These are phyloP conservation scores for Calyptommatus sinebrachiatus DNA, from an alignment of 2,113 vertebrate species.

Conservation along the genomic window DNA sequence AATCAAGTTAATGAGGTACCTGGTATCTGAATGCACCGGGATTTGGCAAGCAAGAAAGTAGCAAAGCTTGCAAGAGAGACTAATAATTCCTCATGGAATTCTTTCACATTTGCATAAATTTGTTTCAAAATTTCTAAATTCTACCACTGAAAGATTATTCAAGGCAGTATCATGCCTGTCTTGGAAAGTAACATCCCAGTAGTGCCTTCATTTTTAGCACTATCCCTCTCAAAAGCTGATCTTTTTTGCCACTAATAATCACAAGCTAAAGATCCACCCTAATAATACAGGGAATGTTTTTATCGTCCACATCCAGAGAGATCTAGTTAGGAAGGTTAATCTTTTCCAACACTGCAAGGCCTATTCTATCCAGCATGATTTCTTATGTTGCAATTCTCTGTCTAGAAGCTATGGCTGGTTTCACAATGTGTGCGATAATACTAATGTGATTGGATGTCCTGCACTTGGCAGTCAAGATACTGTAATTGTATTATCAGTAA, in stretches of 20 bases:
- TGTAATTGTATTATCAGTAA: constrained; percentile 20
- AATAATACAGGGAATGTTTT: constrained; percentile 4
- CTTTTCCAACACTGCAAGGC: constrained; percentile 12
- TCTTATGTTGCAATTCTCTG: background rate
- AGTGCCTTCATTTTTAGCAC: constrained; percentile 28
- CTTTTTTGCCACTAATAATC: constrained; percentile 24
- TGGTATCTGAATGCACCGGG: too few species aligned
- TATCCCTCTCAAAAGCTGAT: constrained; percentile 24
- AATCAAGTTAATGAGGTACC: too few species aligned
- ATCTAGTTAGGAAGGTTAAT: constrained; percentile 10
- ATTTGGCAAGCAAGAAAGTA: too few species aligned
- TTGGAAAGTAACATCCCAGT: background rate
- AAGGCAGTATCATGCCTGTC: background rate
- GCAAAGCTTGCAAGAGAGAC: background rate
- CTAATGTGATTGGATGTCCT: constrained; percentile 35
- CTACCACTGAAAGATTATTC: background rate
- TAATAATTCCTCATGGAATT: fast-evolving
- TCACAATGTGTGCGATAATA: constrained; percentile 10
- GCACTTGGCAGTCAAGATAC: constrained; percentile 18
- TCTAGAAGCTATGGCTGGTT: constrained; percentile 35
- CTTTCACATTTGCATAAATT: background rate
- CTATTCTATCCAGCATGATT: constrained; percentile 27
- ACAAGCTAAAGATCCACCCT: constrained; percentile 20
- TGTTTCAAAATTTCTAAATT: constrained; percentile 5
- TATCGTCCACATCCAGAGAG: constrained; percentile 15